Conservation (phyloP, 2,888 invertebrate genomes). For the Chloroclystis v-ata region DNA sequence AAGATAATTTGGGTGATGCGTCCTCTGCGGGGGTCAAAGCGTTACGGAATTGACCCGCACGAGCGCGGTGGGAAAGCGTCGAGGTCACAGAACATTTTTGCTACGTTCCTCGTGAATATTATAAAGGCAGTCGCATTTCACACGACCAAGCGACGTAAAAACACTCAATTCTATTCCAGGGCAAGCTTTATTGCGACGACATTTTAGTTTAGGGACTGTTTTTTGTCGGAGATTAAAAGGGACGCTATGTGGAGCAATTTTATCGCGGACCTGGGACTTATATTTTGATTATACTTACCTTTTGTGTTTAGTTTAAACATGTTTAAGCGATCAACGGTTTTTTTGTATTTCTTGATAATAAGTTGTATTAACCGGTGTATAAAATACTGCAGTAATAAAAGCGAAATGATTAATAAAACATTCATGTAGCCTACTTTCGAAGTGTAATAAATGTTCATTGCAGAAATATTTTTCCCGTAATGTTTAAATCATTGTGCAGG, state of each 20-base stretch:
- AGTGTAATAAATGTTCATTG: slow-evolving; percentile 6
- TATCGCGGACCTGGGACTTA: slow-evolving; percentile 4
- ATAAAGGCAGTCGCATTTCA: slow-evolving; percentile 48
- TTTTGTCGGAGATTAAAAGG: slow-evolving; percentile 28
- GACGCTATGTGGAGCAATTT: slow-evolving; percentile 16
- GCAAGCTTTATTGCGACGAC: slow-evolving; percentile 46
- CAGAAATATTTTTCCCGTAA: slow-evolving; percentile 6
- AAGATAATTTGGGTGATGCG: slow-evolving; percentile 58
- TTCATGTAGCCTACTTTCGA: background rate
- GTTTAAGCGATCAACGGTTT: too few species aligned
- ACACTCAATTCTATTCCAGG: slow-evolving; percentile 42
- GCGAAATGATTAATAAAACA: too few species aligned
- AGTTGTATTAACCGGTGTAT: too few species aligned
- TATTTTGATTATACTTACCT: slow-evolving; percentile 13
- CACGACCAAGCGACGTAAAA: slow-evolving; percentile 53
- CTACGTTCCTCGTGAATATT: slow-evolving; percentile 55
- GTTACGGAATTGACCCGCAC: slow-evolving; percentile 55
- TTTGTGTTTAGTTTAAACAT: too few species aligned
- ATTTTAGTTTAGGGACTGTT: slow-evolving; percentile 26
- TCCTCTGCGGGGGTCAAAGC: slow-evolving; percentile 53
- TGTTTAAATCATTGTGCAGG: slow-evolving; percentile 17
- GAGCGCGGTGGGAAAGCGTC: slow-evolving; percentile 47
- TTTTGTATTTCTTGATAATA: too few species aligned
- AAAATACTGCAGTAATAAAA: too few species aligned
- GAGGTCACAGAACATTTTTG: slow-evolving; percentile 58